Base-by-base conservation (phyloP, 2,797 vertebrate genomes). In the Babyrousa celebensis region DNA sequence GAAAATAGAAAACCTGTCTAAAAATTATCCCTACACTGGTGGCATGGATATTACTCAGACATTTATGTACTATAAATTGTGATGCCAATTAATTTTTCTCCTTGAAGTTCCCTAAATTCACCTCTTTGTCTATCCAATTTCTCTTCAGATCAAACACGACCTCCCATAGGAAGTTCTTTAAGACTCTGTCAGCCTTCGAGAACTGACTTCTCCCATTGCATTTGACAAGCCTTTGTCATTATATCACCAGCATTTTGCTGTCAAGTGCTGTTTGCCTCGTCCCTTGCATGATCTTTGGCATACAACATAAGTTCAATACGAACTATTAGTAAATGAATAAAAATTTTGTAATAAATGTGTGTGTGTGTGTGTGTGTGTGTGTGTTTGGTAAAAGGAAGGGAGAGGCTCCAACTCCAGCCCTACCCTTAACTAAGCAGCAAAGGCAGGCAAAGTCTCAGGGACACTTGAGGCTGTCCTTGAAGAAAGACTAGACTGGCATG, bases 1-100 rank as follows among this genome's bases (percentile, higher is more conserved):
- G 62, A 72, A 87, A 96, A 78, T 9, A 86, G 48, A 96, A 94
- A 91, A 52, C 23, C 74, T 88, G 48, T 54, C 2, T 15, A 29
- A 77, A 63, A 85, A 5, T 27, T 54, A 23, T 85, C 48, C 6
- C 12, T 43, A 12, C 12, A 21, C 18, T 71, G 68, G 58, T 58
- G 40, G 52, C 17, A 43, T 86, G 52, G 65, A n/a, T 88, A 70
- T 71, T 79, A 80, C 36, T 36, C 43, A 91, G 29, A 85, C 3
- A 17, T n/a, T 25, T 5, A 9, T 21, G 21, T 52, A 29, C 11
- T 36, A 74, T 62, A 87, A 75, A 78, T 25, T 60, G 23, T 78
- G 48, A 68, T 36, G 52, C 29, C 23, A 48, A 68, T 36, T 77
- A 43, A 21, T 62, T 52, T 78, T 72, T 72, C 74, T 85, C 52